Conservation (phyloP, 2,888 invertebrate species). For the Hanleya hanleyi region DNA sequence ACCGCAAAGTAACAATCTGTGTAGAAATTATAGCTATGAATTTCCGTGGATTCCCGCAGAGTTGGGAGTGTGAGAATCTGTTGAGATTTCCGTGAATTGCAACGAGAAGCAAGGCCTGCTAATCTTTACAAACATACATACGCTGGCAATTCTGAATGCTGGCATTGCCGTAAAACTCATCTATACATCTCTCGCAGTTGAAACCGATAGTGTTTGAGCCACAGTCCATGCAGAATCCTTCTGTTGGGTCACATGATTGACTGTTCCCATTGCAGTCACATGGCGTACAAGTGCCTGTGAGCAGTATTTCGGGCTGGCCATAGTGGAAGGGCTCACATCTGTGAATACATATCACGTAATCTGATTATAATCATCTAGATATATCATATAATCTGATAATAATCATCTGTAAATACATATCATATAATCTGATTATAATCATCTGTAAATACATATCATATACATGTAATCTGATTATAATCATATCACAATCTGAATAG, state of each 20-base stretch:
- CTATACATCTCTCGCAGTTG: slow-evolving; percentile 46
- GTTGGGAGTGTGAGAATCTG: neutral
- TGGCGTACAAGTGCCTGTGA: slow-evolving; percentile 78
- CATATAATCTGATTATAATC: too few species aligned
- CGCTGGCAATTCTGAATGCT: slow-evolving; percentile 51
- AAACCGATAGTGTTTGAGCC: slow-evolving; percentile 40
- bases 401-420: too few species aligned
- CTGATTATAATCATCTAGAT: too few species aligned
- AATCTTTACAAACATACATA: slow-evolving; percentile 34
- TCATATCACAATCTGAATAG: too few species aligned
- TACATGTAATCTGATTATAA: too few species aligned
- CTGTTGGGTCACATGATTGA: slow-evolving; percentile 85
- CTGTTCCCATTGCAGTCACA: slow-evolving; percentile 93
- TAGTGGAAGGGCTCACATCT: slow-evolving; percentile 89
- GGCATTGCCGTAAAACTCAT: slow-evolving; percentile 49
- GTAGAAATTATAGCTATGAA: too few species aligned
- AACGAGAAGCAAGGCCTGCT: neutral
- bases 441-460: too few species aligned
- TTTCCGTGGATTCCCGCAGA: too few species aligned
- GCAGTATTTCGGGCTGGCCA: slow-evolving; percentile 83
- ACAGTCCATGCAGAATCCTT: slow-evolving; percentile 86
- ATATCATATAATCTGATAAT: too few species aligned
- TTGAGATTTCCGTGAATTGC: too few species aligned
- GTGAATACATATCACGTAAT: too few species aligned
- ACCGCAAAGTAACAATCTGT: too few species aligned